Evolutionary conservation across 2,888 invertebrate species (phyloP).

Genomic region (Aelia acuminata): DNA sequence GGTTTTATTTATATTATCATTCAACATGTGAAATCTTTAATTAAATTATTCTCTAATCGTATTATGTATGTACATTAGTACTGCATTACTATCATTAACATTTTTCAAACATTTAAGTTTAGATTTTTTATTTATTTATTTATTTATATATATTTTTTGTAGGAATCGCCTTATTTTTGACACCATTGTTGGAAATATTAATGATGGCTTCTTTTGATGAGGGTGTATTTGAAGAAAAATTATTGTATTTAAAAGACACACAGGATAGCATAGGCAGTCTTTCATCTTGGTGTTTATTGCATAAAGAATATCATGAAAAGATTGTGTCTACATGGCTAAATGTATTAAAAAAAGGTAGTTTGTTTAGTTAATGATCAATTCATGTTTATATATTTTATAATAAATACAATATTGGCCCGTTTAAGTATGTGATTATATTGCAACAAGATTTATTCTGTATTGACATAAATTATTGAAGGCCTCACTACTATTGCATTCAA

Average conservation of each 20-base stretch:
- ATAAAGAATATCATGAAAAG: conserved; percentile 88
- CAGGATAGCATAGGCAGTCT: conserved; percentile 94
- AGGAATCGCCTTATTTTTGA: neutral
- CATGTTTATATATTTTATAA: neutral
- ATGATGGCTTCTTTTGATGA: conserved; percentile 78
- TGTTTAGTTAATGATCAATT: neutral
- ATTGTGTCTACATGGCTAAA: conserved; percentile 94
- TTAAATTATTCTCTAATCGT: neutral
- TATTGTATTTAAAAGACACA: conserved; percentile 87
- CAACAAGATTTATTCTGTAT: too few relatives aligned
- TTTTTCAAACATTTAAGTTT: neutral
- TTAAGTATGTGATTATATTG: neutral
- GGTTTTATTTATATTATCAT: neutral
- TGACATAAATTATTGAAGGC: too few relatives aligned
- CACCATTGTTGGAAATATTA: neutral
- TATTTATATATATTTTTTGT: neutral
- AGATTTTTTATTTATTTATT: too few relatives aligned
- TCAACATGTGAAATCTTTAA: neutral
- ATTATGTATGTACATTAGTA: neutral
- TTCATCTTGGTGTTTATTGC: conserved; percentile 93
- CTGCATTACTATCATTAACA: neutral
- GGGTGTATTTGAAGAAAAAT: conserved; percentile 86
- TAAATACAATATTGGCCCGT: neutral
- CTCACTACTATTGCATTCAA: too few relatives aligned
- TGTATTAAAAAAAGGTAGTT: conserved; percentile 80